phyloP scores from a whole-genome alignment of 2,888 invertebrate species.

The Drosophila maculinotata region DNA sequence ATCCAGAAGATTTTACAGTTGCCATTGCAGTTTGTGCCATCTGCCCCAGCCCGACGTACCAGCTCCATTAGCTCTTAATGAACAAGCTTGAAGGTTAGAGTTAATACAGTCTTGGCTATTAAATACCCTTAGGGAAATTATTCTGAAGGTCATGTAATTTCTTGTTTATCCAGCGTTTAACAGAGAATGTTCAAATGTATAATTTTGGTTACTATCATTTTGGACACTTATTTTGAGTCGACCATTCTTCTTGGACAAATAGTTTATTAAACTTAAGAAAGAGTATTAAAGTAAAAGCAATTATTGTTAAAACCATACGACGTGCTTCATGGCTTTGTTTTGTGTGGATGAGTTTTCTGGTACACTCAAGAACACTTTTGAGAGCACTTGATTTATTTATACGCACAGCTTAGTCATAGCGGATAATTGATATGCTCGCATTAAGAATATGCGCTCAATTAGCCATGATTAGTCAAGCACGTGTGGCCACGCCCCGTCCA shows the following conservation, averaged over 20 bases:
- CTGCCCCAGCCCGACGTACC: slow-evolving; percentile 8
- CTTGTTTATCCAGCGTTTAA: slow-evolving; percentile 1
- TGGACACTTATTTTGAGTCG: not conserved
- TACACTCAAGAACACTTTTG: slow-evolving; percentile 31
- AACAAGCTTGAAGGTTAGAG: slow-evolving; percentile 48
- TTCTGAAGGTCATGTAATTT: not conserved
- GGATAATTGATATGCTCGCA: slow-evolving; percentile 71
- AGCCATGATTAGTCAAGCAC: slow-evolving; percentile 77
- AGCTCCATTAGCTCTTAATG: slow-evolving; percentile 62
- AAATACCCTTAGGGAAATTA: slow-evolving; percentile 50
- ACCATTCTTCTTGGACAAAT: not conserved
- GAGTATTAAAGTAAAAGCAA: slow-evolving; percentile 4
- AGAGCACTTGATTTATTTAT: slow-evolving; percentile 51
- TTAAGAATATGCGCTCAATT: slow-evolving; percentile 73
- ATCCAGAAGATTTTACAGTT: slow-evolving; percentile 76
- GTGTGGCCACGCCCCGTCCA: slow-evolving; percentile 72
- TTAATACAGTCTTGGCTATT: slow-evolving; percentile 23
- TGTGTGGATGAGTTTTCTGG: slow-evolving; percentile 3
- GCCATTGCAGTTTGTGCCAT: slow-evolving; percentile 32
- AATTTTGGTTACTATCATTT: not conserved
- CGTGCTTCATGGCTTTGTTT: slow-evolving; percentile 39
- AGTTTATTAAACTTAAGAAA: not conserved
- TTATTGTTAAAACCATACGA: slow-evolving; percentile 40
- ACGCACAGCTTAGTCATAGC: slow-evolving; percentile 32
- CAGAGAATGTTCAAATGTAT: not conserved